A percentile compares a stretch with the other conserved stretches of the same genome.
Conservation (phyloP, 2,797 vertebrate species). For the Tolypeutes matacus region DNA sequence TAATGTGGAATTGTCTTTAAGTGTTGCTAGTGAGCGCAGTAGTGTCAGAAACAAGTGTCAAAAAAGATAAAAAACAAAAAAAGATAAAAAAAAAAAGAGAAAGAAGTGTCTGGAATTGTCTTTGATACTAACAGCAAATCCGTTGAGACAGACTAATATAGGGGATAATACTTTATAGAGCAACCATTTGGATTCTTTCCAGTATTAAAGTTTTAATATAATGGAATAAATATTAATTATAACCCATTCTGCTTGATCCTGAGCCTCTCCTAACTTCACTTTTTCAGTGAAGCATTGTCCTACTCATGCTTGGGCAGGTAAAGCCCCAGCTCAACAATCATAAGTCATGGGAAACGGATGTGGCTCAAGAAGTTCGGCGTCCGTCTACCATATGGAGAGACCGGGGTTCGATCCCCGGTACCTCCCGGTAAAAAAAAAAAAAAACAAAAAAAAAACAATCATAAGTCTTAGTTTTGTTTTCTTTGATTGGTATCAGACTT, state of each 20-base stretch:
- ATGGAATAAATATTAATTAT: not conserved
- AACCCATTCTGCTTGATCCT: not conserved
- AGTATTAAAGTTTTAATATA: constrained; percentile 32
- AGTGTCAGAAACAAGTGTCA: too few relatives aligned
- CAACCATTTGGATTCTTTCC: not conserved
- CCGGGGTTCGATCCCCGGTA: too few relatives aligned
- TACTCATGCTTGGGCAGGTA: constrained; percentile 41
- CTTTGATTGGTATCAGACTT: constrained; percentile 37
- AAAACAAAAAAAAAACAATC: too few relatives aligned
- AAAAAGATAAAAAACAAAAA: too few relatives aligned
- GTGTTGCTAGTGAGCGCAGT: too few relatives aligned
- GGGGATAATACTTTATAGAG: not conserved
- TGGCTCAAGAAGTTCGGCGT: too few relatives aligned
- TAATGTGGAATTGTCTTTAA: constrained; percentile 10
- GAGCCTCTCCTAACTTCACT: not conserved
- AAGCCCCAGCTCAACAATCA: not conserved
- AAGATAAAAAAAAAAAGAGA: too few relatives aligned
- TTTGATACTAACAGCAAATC: constrained; percentile 35
- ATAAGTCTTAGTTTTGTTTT: constrained; percentile 41
- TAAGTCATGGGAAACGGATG: too few relatives aligned
- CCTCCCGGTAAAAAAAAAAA: too few relatives aligned
- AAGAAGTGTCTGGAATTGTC: not conserved
- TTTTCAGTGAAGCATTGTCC: not conserved
- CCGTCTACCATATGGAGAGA: too few relatives aligned
- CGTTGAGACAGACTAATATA: constrained; percentile 19